Percentiles rank a stretch among this genome's conserved stretches.
Evolutionary conservation across 2,888 invertebrate genomes (phyloP).

Genomic region (Rapana venosa): DNA sequence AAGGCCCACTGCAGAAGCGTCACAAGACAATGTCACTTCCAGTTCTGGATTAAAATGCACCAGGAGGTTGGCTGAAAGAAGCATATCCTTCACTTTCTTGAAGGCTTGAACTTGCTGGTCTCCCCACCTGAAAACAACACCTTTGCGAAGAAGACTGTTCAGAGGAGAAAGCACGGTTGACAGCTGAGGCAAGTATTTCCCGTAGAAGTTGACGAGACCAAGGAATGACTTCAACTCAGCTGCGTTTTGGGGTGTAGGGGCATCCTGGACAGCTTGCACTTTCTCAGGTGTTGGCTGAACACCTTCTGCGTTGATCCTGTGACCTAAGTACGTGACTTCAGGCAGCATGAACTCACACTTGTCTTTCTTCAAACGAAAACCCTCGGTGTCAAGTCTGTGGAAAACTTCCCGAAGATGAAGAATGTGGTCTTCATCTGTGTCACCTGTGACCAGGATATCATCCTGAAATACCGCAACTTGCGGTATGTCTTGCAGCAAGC

Average conservation of each 20-base stretch:
- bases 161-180: constrained; percentile 26
- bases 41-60: constrained; percentile 58
- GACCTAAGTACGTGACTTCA: constrained; percentile 35
- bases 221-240: not conserved
- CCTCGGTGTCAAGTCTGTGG: not conserved
- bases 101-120: constrained; percentile 49
- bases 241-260: not conserved
- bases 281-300: constrained; percentile 12
- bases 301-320: constrained; percentile 19
- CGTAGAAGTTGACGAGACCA: not conserved
- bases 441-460: constrained; percentile 54
- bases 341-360: constrained; percentile 35
- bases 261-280: not conserved
- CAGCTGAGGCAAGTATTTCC: not conserved
- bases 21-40: constrained; percentile 71
- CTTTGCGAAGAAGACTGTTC: constrained; percentile 45
- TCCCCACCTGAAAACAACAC: constrained; percentile 53
- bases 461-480: constrained; percentile 52
- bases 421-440: constrained; percentile 8
- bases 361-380: constrained; percentile 26
- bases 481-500: constrained; percentile 49
- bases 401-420: not conserved
- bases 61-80: constrained; percentile 58
- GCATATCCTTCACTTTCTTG: constrained; percentile 52
- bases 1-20: constrained; percentile 74